A percentile compares a stretch with the other conserved stretches of the same genome.
Conservation (phyloP, 2,113 vertebrate species). For the Ariopsis seemanni region DNA sequence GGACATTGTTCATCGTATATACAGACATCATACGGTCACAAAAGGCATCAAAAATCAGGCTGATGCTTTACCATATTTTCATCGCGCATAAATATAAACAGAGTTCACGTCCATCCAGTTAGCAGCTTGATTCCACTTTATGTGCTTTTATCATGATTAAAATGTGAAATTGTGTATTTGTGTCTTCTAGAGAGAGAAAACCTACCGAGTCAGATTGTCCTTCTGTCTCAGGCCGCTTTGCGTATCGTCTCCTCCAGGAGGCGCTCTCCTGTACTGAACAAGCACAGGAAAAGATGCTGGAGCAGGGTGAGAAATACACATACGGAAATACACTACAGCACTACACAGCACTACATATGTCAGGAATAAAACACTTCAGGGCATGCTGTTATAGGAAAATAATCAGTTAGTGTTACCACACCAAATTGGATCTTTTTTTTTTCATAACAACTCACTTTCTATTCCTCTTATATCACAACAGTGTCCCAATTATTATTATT, state of each 20-base stretch:
- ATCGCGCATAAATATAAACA: neutral
- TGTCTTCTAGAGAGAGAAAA: constrained; percentile 79
- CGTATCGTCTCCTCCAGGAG: constrained; percentile 86
- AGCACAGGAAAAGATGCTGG: constrained; percentile 85
- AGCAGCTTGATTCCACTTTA: neutral
- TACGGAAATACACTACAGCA: too few relatives aligned
- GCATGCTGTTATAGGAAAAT: neutral
- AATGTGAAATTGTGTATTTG: neutral
- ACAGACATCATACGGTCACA: too few relatives aligned
- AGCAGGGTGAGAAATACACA: constrained; percentile 78
- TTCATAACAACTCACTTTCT: neutral
- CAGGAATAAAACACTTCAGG: neutral
- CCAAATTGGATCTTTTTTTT: neutral
- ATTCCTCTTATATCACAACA: neutral
- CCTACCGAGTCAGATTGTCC: constrained; percentile 83
- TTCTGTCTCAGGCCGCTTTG: constrained; percentile 84
- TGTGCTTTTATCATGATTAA: neutral
- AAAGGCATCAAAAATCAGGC: too few relatives aligned
- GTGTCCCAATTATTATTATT: neutral
- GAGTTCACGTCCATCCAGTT: neutral
- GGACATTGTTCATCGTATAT: too few relatives aligned
- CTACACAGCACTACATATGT: neutral
- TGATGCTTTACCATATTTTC: too few relatives aligned
- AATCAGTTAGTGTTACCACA: neutral
- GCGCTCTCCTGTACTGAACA: constrained; percentile 86